Conservation (phyloP, 1,140 invertebrate species). For the Zaprionus ghesquierei region DNA sequence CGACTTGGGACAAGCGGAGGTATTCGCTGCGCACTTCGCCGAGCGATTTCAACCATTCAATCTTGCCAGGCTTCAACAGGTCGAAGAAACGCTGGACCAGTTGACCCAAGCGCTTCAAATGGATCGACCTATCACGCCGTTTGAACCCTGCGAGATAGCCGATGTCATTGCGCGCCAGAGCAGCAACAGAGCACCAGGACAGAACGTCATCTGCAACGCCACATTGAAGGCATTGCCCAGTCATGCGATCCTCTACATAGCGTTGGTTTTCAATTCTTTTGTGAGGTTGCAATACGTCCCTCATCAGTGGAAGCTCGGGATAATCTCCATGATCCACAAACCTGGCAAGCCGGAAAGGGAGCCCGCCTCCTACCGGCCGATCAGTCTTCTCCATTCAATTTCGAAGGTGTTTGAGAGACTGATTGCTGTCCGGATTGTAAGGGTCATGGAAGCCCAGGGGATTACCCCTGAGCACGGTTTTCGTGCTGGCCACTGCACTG, state of each 20-base stretch:
- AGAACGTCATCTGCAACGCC: background rate
- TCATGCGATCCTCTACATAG: background rate
- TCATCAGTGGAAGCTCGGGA: no score
- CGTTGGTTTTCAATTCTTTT: slow-evolving; percentile 1
- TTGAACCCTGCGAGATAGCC: background rate
- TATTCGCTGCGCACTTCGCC: background rate
- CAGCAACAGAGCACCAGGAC: background rate
- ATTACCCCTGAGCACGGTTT: background rate
- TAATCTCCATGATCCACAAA: no score
- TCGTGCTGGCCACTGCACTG: background rate
- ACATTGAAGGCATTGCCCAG: background rate
- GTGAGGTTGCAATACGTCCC: no score
- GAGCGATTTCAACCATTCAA: background rate
- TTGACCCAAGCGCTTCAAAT: background rate
- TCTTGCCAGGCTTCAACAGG: background rate
- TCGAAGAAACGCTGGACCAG: background rate
- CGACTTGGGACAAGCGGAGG: background rate
- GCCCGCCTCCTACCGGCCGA: slow-evolving; percentile 17
- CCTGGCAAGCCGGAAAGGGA: no score
- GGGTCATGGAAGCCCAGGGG: background rate
- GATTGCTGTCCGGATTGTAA: no score
- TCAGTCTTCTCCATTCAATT: background rate
- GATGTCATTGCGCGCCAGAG: background rate
- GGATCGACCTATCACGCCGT: background rate
- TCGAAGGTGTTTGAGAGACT: no score